A percentile compares a stretch with the other conserved stretches of the same genome.
Conservation (phyloP, 2,888 invertebrate genomes). For the Odontocerum albicorne region DNA sequence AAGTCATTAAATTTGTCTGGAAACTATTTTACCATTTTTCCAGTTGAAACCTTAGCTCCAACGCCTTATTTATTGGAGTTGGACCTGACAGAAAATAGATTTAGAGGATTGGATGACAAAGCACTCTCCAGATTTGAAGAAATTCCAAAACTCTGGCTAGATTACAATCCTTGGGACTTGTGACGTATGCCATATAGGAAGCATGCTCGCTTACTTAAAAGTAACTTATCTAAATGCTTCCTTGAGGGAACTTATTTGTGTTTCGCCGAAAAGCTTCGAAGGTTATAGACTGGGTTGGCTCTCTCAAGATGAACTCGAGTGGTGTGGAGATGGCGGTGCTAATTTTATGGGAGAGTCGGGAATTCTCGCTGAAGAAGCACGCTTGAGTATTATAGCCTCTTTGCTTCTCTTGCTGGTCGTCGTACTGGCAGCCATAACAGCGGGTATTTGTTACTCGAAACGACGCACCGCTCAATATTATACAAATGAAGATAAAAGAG, state of each 20-base stretch:
- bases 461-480: constrained; percentile 75
- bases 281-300: constrained; percentile 47
- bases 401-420: constrained; percentile 45
- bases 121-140: constrained; percentile 61
- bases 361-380: constrained; percentile 55
- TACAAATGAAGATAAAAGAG: constrained; percentile 73
- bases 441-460: constrained; percentile 66
- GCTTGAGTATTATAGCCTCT: constrained; percentile 55
- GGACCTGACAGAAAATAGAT: constrained; percentile 73
- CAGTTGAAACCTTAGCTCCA: constrained; percentile 57
- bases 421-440: constrained; percentile 57
- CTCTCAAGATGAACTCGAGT: constrained; percentile 47
- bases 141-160: constrained; percentile 56
- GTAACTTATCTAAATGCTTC: constrained; percentile 56
- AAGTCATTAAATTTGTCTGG: constrained; percentile 71
- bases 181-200: constrained; percentile 63
- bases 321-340: constrained; percentile 55
- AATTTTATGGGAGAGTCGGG: constrained; percentile 54
- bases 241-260: constrained; percentile 59
- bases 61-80: constrained; percentile 63
- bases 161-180: constrained; percentile 71
- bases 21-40: constrained; percentile 65
- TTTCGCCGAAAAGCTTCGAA: constrained; percentile 58
- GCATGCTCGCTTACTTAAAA: constrained; percentile 59
- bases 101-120: constrained; percentile 63